Conservation (phyloP, 2,797 vertebrate species). For the Dendrocincla fuliginosa region DNA sequence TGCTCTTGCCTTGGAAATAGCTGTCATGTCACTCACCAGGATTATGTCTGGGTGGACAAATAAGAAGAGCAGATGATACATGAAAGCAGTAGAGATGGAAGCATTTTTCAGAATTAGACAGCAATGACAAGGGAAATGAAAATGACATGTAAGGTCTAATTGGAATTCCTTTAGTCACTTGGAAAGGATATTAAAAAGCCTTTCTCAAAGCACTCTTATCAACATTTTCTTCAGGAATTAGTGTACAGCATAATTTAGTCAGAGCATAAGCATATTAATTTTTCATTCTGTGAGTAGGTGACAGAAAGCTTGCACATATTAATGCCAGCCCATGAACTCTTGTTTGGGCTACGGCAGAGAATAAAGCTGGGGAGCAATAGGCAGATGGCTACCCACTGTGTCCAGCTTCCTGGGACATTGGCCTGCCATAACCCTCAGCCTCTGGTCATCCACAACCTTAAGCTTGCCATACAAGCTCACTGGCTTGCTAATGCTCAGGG, state of each 20-base stretch:
- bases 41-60: conserved; percentile 45
- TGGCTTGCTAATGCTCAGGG: background rate
- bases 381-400: background rate
- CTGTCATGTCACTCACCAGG: conserved; percentile 44
- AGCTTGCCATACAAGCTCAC: background rate
- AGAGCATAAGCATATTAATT: conserved; percentile 47
- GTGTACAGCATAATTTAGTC: conserved; percentile 47
- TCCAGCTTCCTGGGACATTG: background rate
- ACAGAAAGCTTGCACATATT: background rate
- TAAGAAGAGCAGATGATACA: conserved; percentile 26
- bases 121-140: conserved; percentile 36
- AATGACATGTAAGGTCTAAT: conserved; percentile 46
- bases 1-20: conserved; percentile 45
- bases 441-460: background rate
- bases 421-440: background rate
- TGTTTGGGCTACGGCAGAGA: background rate
- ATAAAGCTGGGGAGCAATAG: background rate
- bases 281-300: conserved; percentile 14
- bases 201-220: conserved; percentile 50
- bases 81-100: conserved; percentile 15
- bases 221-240: conserved; percentile 63
- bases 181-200: conserved; percentile 52
- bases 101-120: conserved; percentile 53
- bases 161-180: conserved; percentile 56
- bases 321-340: background rate